Base-by-base conservation (phyloP, 2,797 vertebrate genomes). In the Tapirus indicus region DNA sequence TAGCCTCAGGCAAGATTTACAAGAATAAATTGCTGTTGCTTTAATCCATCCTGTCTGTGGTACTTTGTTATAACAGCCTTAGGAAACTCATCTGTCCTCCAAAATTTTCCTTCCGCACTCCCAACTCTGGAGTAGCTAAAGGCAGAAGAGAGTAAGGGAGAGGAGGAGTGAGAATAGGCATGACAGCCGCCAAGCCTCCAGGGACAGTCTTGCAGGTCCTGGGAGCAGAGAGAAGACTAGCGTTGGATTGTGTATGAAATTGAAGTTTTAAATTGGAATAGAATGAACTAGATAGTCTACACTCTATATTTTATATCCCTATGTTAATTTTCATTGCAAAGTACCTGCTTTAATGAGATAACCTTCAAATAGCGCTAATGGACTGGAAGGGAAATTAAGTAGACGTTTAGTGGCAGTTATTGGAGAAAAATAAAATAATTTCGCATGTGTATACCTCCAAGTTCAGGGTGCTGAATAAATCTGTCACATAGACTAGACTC, bases 121-220 rank as follows among this genome's bases (percentile, higher is more conserved):
- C 13, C 21, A 64, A 7, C 0, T 32, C 32, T 60, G 17, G 8
- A 38, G 7, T 47, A 29, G 12, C 66, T 66, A 58, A 2, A 64
- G 21, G 23, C 56, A 90, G 21, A 58, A 60, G 6, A 60, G 4
- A 72, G 16, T 8, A 68, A 77, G 10, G 38, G 27, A 92, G 18
- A 79, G 6, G 1, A 18, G 18, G 0, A 27, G 2, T 47, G 13
- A 47, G 79, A 62, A 54, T 6, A 29, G 20, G 2, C 0, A 6
- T 54, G 21, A 17, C 2, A 32, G 10, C 10, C 32, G 84, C 27
- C 11, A n/a, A 35, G 0, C 7, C 58, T 75, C 10, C 7, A 38
- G 47, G 54, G 32, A 47, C 4, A 47, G 9, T 54, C 23, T 13
- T 38, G 75, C 38, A 38, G 23, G 2, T 20, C 18, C 5, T 18